Evolutionary conservation across 2,113 vertebrate species (phyloP), one percentile per base, ranked within the genome.

Genomic region (Empidonax alnorum): DNA sequence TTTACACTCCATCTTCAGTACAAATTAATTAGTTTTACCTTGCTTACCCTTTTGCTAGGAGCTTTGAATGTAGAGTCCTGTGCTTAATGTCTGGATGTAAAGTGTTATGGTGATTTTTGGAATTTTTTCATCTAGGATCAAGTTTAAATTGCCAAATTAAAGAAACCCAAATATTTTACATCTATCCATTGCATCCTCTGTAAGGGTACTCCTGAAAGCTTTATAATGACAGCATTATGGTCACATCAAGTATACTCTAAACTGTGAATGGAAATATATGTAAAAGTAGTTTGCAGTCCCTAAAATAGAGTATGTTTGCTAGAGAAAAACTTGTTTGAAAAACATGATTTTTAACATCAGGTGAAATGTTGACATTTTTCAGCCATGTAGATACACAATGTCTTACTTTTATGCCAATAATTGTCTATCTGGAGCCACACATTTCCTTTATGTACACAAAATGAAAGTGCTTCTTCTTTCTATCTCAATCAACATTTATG

Each of bases 1-100:
- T 73, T 61, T 77, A 18, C 28, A 18, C 53, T 89, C 16, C 23
- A 58, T 67, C 67, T 88, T 80, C 56, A 75, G 21, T 44, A 74
- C 12, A 86, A 81, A 90, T 83, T 52, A 69, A 88, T 76, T 85
- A 52, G 33, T 81, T 93, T 96, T 47, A 77, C 63, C 55, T 86
- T 88, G 37, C 31, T 87, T 94, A 24, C 30, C 47, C 72, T 84
- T 86, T 89, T 90, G 30, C 22, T 50, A 61, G 65, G 67, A 80
- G 41, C 19, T 90, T 90, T 61, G n/a, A 65, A 20, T 44, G 9
- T 22, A 75, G 39, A 49, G 16, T 71, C 59, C 27, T 65, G 31
- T 63, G 39, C 16, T 83, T 73, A 35, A 53, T 52, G 21, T 84
- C 84, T 74, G 61, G 6, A 53, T 62, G 7, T 23, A 49, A 83